phyloP scores from a whole-genome alignment of 2,113 vertebrate species.

The Microtus ochrogaster region DNA sequence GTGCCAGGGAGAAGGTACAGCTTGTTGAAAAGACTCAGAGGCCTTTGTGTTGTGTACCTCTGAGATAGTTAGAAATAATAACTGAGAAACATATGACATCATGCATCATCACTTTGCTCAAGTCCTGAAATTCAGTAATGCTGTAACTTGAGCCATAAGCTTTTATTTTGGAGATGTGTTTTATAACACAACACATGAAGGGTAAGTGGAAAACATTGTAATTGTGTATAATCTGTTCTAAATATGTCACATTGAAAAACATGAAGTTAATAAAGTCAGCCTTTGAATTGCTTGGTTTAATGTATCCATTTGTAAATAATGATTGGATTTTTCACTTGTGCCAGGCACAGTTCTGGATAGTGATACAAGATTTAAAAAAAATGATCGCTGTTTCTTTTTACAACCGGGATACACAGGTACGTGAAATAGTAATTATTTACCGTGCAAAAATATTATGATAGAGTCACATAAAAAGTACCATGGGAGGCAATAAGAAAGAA shows the following conservation, averaged over 20 bases:
- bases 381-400: not conserved
- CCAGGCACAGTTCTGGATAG: not conserved
- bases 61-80: not conserved
- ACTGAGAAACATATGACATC: not conserved
- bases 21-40: not conserved
- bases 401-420: not conserved
- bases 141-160: not conserved
- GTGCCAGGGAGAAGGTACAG: not conserved
- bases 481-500: conserved; percentile 4
- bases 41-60: not conserved
- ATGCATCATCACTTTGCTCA: not conserved
- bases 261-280: conserved; percentile 25
- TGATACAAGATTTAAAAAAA: conserved; percentile 37
- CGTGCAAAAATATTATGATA: conserved; percentile 12
- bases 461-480: not conserved
- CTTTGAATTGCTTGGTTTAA: not conserved
- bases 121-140: not conserved
- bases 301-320: conserved; percentile 38
- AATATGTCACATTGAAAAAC: not conserved
- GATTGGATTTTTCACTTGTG: conserved; percentile 9
- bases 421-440: conserved; percentile 14
- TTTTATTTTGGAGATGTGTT: conserved; percentile 18
- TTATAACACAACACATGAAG: conserved; percentile 18
- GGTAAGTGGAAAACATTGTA: not conserved
- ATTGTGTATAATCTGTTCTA: not conserved